Evolutionary conservation across 1,140 invertebrate genomes (phyloP).

Genomic region (Matsumurasca onukii): DNA sequence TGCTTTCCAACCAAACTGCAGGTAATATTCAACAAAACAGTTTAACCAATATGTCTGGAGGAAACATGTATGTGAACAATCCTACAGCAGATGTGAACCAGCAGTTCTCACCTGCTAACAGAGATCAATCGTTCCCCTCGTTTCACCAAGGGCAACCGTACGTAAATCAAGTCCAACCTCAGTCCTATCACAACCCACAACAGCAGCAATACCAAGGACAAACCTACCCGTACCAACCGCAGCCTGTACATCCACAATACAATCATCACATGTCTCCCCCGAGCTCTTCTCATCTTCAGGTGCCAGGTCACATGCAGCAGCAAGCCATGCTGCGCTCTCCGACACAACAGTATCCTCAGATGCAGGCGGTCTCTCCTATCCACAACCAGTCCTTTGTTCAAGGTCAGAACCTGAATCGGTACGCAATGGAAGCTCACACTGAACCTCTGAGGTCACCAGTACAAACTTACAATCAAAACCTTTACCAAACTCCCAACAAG

Average conservation of each 20-base stretch:
- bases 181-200: background rate
- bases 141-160: background rate
- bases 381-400: slow-evolving; percentile 9
- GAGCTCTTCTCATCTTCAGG: too few relatives aligned
- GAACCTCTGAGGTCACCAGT: background rate
- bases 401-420: slow-evolving; percentile 11
- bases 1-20: too few relatives aligned
- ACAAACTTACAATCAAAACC: background rate
- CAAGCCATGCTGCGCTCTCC: background rate
- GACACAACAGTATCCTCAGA: background rate
- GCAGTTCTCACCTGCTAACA: too few relatives aligned
- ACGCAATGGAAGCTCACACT: background rate
- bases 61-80: too few relatives aligned
- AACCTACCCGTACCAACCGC: background rate
- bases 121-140: background rate
- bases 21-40: too few relatives aligned
- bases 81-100: too few relatives aligned
- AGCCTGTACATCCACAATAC: background rate
- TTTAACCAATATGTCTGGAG: too few relatives aligned
- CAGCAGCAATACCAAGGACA: background rate
- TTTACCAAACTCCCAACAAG: background rate
- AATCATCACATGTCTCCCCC: background rate
- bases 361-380: background rate
- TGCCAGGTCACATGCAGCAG: slow-evolving; percentile 7
- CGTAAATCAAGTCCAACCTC: background rate